A percentile compares a stretch with the other conserved stretches of the same genome.
Conservation (phyloP, 2,888 invertebrate species). For the Graphium colonna region DNA sequence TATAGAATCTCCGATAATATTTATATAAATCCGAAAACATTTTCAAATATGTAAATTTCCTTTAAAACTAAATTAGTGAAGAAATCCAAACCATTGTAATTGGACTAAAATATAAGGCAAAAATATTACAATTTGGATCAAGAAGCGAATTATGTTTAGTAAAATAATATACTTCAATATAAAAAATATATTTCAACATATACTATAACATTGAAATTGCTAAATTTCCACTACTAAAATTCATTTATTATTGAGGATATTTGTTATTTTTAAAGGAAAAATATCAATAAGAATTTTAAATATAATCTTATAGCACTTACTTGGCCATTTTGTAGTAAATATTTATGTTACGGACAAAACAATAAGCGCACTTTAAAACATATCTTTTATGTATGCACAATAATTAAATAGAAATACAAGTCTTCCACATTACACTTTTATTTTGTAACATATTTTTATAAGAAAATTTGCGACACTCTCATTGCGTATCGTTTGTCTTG, state of each 20-base stretch:
- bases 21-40: too few relatives aligned
- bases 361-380: slow-evolving; percentile 39
- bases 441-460: slow-evolving; percentile 32
- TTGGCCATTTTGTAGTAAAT: slow-evolving; percentile 61
- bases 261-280: too few relatives aligned
- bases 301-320: slow-evolving; percentile 44
- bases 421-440: slow-evolving; percentile 36
- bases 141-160: too few relatives aligned
- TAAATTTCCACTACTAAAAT: too few relatives aligned
- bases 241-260: too few relatives aligned
- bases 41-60: too few relatives aligned
- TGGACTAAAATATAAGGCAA: neutral
- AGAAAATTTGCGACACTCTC: slow-evolving; percentile 15
- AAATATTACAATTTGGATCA: neutral
- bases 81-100: too few relatives aligned
- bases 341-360: slow-evolving; percentile 28
- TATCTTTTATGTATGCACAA: slow-evolving; percentile 31
- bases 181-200: too few relatives aligned
- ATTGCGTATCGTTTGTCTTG: slow-evolving; percentile 14
- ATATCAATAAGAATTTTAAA: slow-evolving; percentile 8
- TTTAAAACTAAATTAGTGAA: too few relatives aligned
- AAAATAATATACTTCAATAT: too few relatives aligned
- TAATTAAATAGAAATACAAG: slow-evolving; percentile 29
- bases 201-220: too few relatives aligned
- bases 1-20: too few relatives aligned